A percentile compares a stretch with the other conserved stretches of the same genome.
These are phyloP conservation scores for Pagetopsis macropterus DNA, from an alignment of 2,797 vertebrate species.

Conservation along the genomic window DNA sequence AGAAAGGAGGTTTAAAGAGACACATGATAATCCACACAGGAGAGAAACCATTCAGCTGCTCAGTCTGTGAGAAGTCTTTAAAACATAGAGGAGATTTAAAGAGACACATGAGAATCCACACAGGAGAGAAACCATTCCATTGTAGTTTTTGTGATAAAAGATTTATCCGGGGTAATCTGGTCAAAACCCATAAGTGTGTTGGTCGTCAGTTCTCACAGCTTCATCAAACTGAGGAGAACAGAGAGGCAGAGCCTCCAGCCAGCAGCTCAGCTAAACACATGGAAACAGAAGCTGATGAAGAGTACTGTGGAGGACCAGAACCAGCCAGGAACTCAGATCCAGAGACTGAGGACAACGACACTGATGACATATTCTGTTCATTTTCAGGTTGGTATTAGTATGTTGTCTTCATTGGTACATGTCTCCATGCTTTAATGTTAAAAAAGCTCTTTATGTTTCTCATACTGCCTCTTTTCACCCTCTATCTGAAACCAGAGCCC, in stretches of 20 bases:
- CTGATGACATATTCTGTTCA: no score
- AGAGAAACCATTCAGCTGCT: conserved; percentile 36
- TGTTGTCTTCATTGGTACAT: no score
- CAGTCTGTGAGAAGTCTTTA: conserved; percentile 37
- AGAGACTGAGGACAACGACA: no score
- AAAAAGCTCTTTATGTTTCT: no score
- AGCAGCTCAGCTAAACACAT: no score
- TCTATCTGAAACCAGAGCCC: no score
- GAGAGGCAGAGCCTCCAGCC: not conserved
- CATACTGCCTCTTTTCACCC: no score
- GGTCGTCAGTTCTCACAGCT: conserved; percentile 8
- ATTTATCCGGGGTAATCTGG: conserved; percentile 41
- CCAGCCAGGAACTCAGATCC: no score
- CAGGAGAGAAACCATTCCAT: conserved; percentile 23
- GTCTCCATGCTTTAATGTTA: no score
- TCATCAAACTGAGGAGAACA: not conserved
- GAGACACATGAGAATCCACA: conserved; percentile 51
- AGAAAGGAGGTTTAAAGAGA: not conserved
- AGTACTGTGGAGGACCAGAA: no score
- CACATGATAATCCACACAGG: conserved; percentile 40
- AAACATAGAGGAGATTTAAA: conserved; percentile 44
- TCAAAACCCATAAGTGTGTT: conserved; percentile 37
- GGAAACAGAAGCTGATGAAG: no score
- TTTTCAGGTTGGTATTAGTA: no score
- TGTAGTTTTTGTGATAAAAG: conserved; percentile 20